Conservation (phyloP, 2,888 invertebrate genomes). For the Choreutis nemorana region DNA sequence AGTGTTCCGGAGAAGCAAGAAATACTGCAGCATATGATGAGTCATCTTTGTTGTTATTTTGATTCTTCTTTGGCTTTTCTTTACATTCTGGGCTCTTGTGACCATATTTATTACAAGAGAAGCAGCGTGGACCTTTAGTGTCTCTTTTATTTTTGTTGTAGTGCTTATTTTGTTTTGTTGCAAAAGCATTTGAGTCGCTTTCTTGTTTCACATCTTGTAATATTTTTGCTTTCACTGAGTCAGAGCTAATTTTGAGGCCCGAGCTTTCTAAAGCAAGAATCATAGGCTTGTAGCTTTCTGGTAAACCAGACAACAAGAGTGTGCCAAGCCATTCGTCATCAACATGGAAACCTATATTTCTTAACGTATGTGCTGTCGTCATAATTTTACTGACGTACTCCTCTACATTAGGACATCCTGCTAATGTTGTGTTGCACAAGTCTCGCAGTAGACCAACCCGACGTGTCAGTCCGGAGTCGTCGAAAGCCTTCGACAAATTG, state of each 20-base stretch:
- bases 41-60: no score
- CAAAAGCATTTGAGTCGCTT: no score
- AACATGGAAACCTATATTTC: constrained; percentile 13
- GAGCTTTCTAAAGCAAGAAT: constrained; percentile 10
- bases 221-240: constrained; percentile 10
- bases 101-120: no score
- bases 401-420: constrained; percentile 10
- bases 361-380: constrained; percentile 11
- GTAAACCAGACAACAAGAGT: constrained; percentile 12
- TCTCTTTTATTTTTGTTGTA: no score
- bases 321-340: constrained; percentile 15
- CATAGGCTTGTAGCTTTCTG: constrained; percentile 12
- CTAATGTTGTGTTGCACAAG: constrained; percentile 11
- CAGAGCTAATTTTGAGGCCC: constrained; percentile 3
- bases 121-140: no score
- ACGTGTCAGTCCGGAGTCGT: constrained; percentile 9
- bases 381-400: constrained; percentile 14
- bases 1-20: no score
- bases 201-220: no score
- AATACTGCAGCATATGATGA: no score
- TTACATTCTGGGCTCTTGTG: no score
- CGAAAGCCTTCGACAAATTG: constrained; percentile 7
- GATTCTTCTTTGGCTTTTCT: no score
- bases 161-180: no score
- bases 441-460: constrained; percentile 12